Base-by-base conservation (phyloP, 2,113 vertebrate species). In the Progne subis region DNA sequence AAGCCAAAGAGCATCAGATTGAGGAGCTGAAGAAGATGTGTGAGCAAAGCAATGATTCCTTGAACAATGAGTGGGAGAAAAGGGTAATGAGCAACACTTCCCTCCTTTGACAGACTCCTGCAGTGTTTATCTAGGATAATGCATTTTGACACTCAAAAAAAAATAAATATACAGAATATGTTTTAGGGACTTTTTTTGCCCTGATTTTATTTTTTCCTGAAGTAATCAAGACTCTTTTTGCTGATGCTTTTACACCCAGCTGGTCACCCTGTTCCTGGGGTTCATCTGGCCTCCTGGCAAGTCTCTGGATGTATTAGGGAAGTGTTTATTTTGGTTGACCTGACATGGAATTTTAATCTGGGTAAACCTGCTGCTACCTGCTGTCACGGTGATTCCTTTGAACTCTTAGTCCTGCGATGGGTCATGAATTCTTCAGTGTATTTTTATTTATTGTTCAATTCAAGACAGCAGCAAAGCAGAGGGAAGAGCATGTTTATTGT, bases 31-130 rank as follows among this genome's bases (percentile, higher is more conserved):
- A 98, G 98, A 99, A 98, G 96, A 98, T 99, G 96, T 98, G 98
- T 69, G 99, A 99, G 92, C 98, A 99, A 86, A 99, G 98, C 92
- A 75, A 83, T 14, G 99, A 99, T 49, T 98, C 96, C 89, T 88
- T 99, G 95, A 99, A 98, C 97, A 99, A 99, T 7, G 98, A 99
- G 71, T 99, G 99, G 98, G 99, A 99, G 97, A 99, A 99, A 96
- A 99, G 98, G 99, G 99, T 99, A 98, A 93, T 41, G 61, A 63
- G 4, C 53, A 77, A 9, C 2, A 5, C 14, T 69, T 55, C 19
- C 49, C 89, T 77, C 39, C 23, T 86, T 23, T 57, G 69, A n/a
- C 43, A 89, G 65, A 21, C 19, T 82, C 29, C 81, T 60, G 6
- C 53, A 39, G 46, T 5, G 18, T 28, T 0, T 50, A 19, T 26